Conservation (phyloP, 2,797 vertebrate species). For the Esox masquinongy region DNA sequence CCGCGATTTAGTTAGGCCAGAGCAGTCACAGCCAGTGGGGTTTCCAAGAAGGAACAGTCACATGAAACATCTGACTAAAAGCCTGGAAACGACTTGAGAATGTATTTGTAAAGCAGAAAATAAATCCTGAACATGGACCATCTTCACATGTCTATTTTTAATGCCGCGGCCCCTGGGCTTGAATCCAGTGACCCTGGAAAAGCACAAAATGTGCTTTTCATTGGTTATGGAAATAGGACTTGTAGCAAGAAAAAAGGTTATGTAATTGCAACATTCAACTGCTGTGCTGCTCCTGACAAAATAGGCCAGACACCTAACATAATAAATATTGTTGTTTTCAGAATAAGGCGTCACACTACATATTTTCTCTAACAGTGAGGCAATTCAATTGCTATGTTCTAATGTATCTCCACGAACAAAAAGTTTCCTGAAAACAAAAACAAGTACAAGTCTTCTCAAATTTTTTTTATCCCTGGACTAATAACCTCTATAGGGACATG, state of each 20-base stretch:
- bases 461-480: not conserved
- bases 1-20: constrained; percentile 37
- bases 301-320: not conserved
- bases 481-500: not conserved
- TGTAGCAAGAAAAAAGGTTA: constrained; percentile 53
- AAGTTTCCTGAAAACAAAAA: not conserved
- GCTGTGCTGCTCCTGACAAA: not conserved
- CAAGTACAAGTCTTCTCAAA: not conserved
- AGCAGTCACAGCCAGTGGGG: constrained; percentile 29
- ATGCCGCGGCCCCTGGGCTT: constrained; percentile 35
- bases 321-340: not conserved
- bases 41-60: constrained; percentile 36
- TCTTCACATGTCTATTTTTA: constrained; percentile 66
- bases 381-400: not conserved
- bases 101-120: constrained; percentile 44
- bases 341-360: not conserved
- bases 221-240: constrained; percentile 41
- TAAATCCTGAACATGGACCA: constrained; percentile 50
- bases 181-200: constrained; percentile 60
- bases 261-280: constrained; percentile 33
- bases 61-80: constrained; percentile 49
- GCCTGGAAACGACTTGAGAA: constrained; percentile 27
- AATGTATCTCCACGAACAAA: not conserved
- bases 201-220: constrained; percentile 63
- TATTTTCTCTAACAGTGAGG: not conserved